Base-by-base conservation (phyloP, 2,797 vertebrate genomes). In the Calcarius lapponicus region DNA sequence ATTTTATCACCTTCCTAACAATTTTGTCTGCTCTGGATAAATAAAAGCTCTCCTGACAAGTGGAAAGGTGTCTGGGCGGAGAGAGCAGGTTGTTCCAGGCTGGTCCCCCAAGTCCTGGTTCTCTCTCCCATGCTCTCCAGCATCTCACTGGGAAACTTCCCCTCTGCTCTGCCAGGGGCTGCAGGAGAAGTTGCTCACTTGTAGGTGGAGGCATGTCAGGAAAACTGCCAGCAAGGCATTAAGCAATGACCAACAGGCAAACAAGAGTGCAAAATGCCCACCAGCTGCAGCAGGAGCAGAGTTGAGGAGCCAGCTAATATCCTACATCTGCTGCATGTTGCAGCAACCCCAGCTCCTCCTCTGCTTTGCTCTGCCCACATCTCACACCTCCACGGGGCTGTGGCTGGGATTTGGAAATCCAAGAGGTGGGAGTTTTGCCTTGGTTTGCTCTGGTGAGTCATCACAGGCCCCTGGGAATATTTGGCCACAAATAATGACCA, bases 21-120 rank as follows among this genome's bases (percentile, higher is more conserved):
- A 7, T 67, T 60, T 65, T 43, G 16, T 25, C 29, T 84, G 13
- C 34, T 84, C 31, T 70, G 40, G 28, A 80, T 36, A 66, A 79
- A 76, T 19, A 80, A 64, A 81, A 89, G 5, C 28, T 80, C 9
- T 36, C 13, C 36, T 80, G 17, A 65, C 10, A 80, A 32, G 47
- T 12, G 11, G 26, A 81, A 82, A 73, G 7, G 14, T 60, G 21
- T 9, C 40, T 26, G 17, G 29, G 25, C 60, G 34, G 42, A 96
- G 22, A 1, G 1, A 66, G 15, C 5, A 7, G 26, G 16, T 9
- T 53, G n/a, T 24, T 34, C 54, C 3, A 4, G 26, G 6, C 26
- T 72, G 17, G 7, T 47, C 40, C 18, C 79, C 8, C 4, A 12
- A 45, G 9, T 4, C 11, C 42, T 71, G 15, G 7, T 10, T 70